Base-by-base conservation (phyloP, 2,797 vertebrate species). In the Masticophis lateralis region DNA sequence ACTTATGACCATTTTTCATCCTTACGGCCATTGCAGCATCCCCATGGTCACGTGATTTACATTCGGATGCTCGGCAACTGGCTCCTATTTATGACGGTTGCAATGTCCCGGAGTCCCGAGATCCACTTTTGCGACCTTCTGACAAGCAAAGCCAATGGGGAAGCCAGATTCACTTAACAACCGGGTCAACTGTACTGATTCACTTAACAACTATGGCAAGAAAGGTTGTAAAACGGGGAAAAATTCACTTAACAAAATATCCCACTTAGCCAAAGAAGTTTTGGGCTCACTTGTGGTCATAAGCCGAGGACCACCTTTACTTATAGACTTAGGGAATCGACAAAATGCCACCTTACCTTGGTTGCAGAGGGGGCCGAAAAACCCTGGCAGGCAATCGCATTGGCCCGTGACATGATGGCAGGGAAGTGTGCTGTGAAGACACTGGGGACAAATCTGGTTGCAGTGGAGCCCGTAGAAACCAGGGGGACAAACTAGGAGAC, bases 401-500 rank as follows among this genome's bases (percentile, higher is more conserved):
- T 98, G 97, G 89, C 99, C 99, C 0, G 98, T 99, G 97, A 99
- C 92, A 7, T 99, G 99, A 96, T 99, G 99, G 94, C 99, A 99
- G 0, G 99, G 98, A 13, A 99, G 98, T 0, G 96, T 98, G 97
- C 99, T 99, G 97, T 99, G 99, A 94, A 99, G 98, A 8, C 99
- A 99, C 95, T 99, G 98, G 0, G 99, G 99, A 94, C 99, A 99
- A 0, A 98, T 98, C 97, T 99, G 99, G 96, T 98, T 98, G 96
- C 99, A 99, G 96, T 98, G 98, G 93, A 99, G 98, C 2, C 99
- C 99, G 0, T 98, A 99, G 97, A 99, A 99, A 56, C 99, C 99
- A 0, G 99, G 98, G 91, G 99, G 98, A 83, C 99, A 99, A 96
- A 98, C 99, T 99, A 97, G 14, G 94, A 91, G 2, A 79, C 18